These are phyloP conservation scores for Labroides dimidiatus DNA, from an alignment of 2,797 vertebrate genomes.

Conservation along the genomic window DNA sequence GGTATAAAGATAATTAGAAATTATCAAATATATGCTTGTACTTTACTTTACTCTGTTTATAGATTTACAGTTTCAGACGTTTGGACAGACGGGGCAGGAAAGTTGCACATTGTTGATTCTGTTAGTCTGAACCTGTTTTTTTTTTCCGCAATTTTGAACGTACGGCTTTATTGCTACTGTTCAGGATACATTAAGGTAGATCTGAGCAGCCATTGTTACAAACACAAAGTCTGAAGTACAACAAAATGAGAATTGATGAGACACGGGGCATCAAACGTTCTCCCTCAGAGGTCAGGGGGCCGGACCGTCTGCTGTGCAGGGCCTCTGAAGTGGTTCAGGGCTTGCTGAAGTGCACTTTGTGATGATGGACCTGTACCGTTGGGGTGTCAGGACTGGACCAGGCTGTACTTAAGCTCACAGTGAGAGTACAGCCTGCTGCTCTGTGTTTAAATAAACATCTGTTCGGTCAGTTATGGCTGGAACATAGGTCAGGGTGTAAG, in stretches of 20 bases:
- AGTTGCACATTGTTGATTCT: too few species aligned
- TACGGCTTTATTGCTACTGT: too few species aligned
- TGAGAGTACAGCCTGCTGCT: constrained; percentile 5
- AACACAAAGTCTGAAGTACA: too few species aligned
- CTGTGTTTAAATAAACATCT: constrained; percentile 32
- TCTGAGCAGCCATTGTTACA: too few species aligned
- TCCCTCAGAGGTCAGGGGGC: constrained; percentile 12
- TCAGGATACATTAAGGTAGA: too few species aligned
- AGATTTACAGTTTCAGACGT: too few species aligned
- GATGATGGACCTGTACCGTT: not conserved
- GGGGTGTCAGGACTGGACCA: not conserved
- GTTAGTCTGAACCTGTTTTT: too few species aligned
- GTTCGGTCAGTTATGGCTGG: constrained; percentile 6
- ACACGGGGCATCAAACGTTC: not conserved
- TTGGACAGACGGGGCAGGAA: too few species aligned
- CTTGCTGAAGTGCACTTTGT: constrained; percentile 17
- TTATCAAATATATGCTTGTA: too few species aligned
- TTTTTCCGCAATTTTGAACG: too few species aligned
- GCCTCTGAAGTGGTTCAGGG: not conserved
- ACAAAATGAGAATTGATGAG: not conserved
- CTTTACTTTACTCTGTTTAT: too few species aligned
- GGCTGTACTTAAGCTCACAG: constrained; percentile 8
- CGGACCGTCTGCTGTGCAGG: constrained; percentile 16
- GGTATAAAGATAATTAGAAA: too few species aligned
- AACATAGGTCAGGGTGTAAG: constrained; percentile 20